Evolutionary conservation across 2,113 vertebrate species (phyloP), one percentile per base, ranked within the genome.

Genomic region (Cheirogaleus medius): DNA sequence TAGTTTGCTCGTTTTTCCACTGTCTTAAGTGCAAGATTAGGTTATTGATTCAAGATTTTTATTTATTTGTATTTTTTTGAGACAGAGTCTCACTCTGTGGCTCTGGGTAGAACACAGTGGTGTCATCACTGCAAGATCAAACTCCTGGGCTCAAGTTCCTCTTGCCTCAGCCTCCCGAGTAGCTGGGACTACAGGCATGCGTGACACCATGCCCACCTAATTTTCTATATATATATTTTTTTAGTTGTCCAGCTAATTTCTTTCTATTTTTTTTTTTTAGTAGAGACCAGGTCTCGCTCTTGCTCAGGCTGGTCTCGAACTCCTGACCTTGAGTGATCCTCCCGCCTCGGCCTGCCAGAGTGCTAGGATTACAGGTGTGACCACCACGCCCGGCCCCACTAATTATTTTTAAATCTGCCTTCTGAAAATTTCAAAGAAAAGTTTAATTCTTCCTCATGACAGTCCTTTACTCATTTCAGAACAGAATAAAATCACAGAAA

Each of bases 371-470:
- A 47, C 11, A 10, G 47, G 47, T 47, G 47, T 47, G 47, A 47
- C 47, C 47, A 47, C 47, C 11, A 10, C 2, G 47, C 47, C 47
- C 11, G 47, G 47, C 47, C 56, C 78, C 47, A 91, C 44, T 20
- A 94, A 68, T 78, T 96, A 76, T 39, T 96, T 98, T 88, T 89
- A 74, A 96, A 92, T 93, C 74, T 88, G 56, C 47, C 94, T 94
- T 93, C 77, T 95, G 73, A 66, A 96, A 96, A 93, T 94, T 85
- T 20, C 82, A 93, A 76, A 95, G 82, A 81, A 93, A 83, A 74
- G 71, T 56, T 90, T 52, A 81, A 71, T 90, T 94, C 42, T 66
- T 90, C 47, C 71, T 91, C 49, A 56, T 89, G 96, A 91, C 78
- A 93, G 68, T 49, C 10, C 63, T 94, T 94, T 95, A 81, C 81